Evolutionary conservation across 2,797 vertebrate genomes (phyloP).

Genomic region (Vultur gryphus): DNA sequence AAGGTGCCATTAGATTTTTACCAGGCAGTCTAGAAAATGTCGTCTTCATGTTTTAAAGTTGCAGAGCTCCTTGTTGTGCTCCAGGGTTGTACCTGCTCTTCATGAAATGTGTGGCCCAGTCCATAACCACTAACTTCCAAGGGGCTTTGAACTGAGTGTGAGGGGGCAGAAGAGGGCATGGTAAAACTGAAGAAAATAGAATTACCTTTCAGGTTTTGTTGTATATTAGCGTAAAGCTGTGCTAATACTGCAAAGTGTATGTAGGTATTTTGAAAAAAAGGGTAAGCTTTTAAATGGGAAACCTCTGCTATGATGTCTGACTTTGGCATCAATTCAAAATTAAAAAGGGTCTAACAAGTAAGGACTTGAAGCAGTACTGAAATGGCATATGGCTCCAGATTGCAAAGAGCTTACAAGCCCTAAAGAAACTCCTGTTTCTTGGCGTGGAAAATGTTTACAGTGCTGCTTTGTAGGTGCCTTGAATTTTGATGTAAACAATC

Average conservation of each 20-base stretch:
- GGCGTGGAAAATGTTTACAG: conserved; percentile 36
- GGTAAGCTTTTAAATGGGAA: not conserved
- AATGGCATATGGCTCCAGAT: conserved; percentile 56
- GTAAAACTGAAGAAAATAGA: not conserved
- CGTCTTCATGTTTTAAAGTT: not conserved
- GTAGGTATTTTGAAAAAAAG: not conserved
- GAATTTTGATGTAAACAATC: not conserved
- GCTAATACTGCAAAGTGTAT: not conserved
- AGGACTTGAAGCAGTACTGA: conserved; percentile 29
- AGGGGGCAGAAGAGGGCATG: not conserved
- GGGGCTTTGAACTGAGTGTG: not conserved
- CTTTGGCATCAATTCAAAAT: conserved; percentile 36
- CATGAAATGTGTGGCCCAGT: not conserved
- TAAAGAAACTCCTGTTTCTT: conserved; percentile 45
- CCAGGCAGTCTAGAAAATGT: not conserved
- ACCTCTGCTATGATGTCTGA: conserved; percentile 29
- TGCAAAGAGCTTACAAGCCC: conserved; percentile 40
- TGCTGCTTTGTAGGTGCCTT: conserved; percentile 50
- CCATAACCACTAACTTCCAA: not conserved
- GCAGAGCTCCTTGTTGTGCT: not conserved
- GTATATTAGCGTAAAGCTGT: not conserved
- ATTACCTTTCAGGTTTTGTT: not conserved
- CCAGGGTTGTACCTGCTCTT: not conserved
- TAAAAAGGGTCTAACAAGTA: conserved; percentile 18
- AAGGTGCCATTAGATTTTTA: not conserved